Evolutionary conservation across 2,113 vertebrate genomes (phyloP).

Genomic region (Toxotes jaculatrix): DNA sequence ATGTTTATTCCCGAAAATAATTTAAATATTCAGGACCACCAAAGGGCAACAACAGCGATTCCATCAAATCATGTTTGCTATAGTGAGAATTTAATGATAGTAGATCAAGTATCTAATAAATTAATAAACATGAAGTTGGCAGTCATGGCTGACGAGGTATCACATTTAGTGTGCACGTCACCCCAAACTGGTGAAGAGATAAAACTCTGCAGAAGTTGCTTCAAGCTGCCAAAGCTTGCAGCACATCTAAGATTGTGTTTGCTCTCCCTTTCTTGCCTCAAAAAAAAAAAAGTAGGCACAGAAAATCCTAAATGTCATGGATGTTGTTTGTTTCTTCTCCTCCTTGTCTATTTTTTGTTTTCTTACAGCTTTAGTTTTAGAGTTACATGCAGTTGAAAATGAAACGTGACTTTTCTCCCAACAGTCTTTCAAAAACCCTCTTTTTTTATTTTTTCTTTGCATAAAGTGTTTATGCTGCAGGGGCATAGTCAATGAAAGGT

Average conservation of each 20-base stretch:
- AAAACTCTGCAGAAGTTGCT: slow-evolving; percentile 9
- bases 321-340: neutral
- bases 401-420: slow-evolving; percentile 8
- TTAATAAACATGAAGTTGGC: slow-evolving; percentile 14
- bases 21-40: slow-evolving; percentile 27
- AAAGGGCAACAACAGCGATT: slow-evolving; percentile 15
- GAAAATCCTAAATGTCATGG: slow-evolving; percentile 41
- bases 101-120: slow-evolving; percentile 26
- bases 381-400: slow-evolving; percentile 1
- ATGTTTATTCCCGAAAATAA: slow-evolving; percentile 20
- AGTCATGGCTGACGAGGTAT: neutral
- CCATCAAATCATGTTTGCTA: slow-evolving; percentile 27
- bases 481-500: slow-evolving; percentile 52
- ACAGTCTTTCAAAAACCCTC: slow-evolving; percentile 10
- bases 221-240: neutral
- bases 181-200: neutral
- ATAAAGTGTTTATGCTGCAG: slow-evolving; percentile 48
- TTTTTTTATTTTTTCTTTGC: neutral
- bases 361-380: slow-evolving; percentile 11
- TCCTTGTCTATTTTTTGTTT: neutral
- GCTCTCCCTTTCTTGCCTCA: neutral
- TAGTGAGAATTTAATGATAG: slow-evolving; percentile 15
- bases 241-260: neutral
- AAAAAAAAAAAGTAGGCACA: neutral
- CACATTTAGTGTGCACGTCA: slow-evolving; percentile 1